phyloP scores from a whole-genome alignment of 2,888 invertebrate genomes.

The Ectemnius cavifrons region DNA sequence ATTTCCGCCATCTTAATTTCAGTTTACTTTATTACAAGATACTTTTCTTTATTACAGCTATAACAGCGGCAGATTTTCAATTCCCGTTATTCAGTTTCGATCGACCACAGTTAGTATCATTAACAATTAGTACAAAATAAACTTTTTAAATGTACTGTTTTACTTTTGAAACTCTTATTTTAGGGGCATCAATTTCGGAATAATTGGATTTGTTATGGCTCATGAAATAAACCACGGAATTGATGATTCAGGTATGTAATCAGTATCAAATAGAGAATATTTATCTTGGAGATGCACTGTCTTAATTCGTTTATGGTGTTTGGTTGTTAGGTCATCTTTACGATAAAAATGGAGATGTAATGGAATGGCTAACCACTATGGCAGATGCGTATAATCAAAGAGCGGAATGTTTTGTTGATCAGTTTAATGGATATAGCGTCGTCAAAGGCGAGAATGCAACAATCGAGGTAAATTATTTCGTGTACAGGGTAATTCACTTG shows the following conservation, averaged over 20 bases:
- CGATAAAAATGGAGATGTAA: slow-evolving; percentile 29
- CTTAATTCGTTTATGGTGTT: not conserved
- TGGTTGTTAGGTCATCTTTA: slow-evolving; percentile 36
- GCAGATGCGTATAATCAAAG: slow-evolving; percentile 40
- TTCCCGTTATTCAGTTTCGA: slow-evolving; percentile 36
- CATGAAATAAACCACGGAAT: slow-evolving; percentile 58
- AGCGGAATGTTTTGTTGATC: slow-evolving; percentile 52
- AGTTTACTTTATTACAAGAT: not conserved
- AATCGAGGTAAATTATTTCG: slow-evolving; percentile 20
- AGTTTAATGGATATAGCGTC: slow-evolving; percentile 48
- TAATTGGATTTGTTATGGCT: slow-evolving; percentile 46
- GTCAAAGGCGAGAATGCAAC: slow-evolving; percentile 4
- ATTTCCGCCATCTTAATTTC: no score
- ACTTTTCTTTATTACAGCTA: slow-evolving; percentile 20
- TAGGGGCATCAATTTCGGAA: slow-evolving; percentile 51
- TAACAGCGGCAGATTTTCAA: slow-evolving; percentile 51
- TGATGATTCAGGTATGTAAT: slow-evolving; percentile 36
- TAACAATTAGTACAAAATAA: not conserved
- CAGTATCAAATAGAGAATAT: slow-evolving; percentile 1
- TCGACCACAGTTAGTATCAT: slow-evolving; percentile 46
- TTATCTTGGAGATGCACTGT: not conserved
- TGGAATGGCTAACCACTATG: slow-evolving; percentile 50
- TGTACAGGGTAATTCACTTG: not conserved
- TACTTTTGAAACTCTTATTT: not conserved
- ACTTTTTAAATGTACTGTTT: not conserved